phyloP scores from a whole-genome alignment of 2,888 invertebrate species.

The Carcina quercana region DNA sequence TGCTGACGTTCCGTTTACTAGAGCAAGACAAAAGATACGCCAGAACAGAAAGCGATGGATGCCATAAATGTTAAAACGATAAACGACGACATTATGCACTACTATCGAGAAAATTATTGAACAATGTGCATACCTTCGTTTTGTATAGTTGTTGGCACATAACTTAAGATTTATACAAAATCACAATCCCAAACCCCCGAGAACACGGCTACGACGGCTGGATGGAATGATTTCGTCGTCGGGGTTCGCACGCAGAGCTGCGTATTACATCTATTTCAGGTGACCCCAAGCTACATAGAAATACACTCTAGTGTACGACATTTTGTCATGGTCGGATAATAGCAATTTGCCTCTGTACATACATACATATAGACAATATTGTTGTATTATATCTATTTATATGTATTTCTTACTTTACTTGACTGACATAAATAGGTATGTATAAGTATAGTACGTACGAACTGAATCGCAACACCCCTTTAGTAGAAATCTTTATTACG shows the following conservation, averaged over 20 bases:
- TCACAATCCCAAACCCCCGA: conserved; percentile 71
- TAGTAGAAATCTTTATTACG: no score
- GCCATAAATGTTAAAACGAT: conserved; percentile 68
- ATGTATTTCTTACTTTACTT: conserved; percentile 15
- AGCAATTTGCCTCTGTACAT: conserved; percentile 50
- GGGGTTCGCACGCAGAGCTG: conserved; percentile 64
- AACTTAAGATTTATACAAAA: conserved; percentile 62
- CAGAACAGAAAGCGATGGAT: conserved; percentile 73
- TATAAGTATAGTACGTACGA: no score
- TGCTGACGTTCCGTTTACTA: conserved; percentile 48
- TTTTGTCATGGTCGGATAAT: conserved; percentile 49
- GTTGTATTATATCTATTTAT: conserved; percentile 25
- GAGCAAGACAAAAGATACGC: conserved; percentile 59
- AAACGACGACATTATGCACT: conserved; percentile 42
- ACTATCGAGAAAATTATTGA: conserved; percentile 29
- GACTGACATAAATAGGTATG: conserved; percentile 3
- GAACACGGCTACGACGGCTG: conserved; percentile 74
- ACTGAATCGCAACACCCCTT: no score
- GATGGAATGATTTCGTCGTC: conserved; percentile 75
- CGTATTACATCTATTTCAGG: conserved; percentile 42
- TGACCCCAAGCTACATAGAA: conserved; percentile 28
- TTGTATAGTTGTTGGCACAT: conserved; percentile 69
- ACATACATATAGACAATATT: conserved; percentile 30
- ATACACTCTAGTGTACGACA: conserved; percentile 26
- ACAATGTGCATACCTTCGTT: conserved; percentile 55